phyloP scores from a whole-genome alignment of 2,888 invertebrate genomes.

The Anoplius nigerrimus region DNA sequence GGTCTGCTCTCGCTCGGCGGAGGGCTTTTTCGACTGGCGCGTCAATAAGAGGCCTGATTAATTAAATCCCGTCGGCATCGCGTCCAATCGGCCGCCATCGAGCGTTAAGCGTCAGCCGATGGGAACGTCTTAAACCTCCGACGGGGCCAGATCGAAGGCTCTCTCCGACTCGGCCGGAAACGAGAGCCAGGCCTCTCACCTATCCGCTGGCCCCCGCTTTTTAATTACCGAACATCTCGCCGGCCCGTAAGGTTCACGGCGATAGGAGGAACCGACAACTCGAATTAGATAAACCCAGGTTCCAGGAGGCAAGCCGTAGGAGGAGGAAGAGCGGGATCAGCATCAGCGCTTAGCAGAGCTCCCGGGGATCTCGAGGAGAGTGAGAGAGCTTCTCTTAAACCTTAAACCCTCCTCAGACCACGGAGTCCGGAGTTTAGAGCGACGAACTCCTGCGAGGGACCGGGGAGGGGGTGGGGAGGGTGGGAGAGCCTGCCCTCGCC shows the following conservation, averaged over 20 bases:
- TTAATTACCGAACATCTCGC: too few species aligned
- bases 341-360: conserved; percentile 69
- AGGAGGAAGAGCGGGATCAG: conserved; percentile 69
- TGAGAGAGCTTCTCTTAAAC: conserved; percentile 68
- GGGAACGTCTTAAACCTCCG: too few species aligned
- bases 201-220: too few species aligned
- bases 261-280: conserved; percentile 66
- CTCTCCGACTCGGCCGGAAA: too few species aligned
- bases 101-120: not conserved
- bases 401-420: conserved; percentile 72
- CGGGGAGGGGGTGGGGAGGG: conserved; percentile 47
- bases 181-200: too few species aligned
- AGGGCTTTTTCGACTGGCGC: conserved; percentile 19
- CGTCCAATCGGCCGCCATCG: conserved; percentile 6
- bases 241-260: conserved; percentile 29
- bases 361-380: conserved; percentile 64
- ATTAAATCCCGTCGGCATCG: conserved; percentile 16
- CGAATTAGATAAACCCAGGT: conserved; percentile 73
- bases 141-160: too few species aligned
- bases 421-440: conserved; percentile 69
- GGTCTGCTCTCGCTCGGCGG: not conserved
- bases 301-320: conserved; percentile 54
- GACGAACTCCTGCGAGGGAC: conserved; percentile 59
- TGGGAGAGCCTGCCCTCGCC: conserved; percentile 49
- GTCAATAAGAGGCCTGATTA: conserved; percentile 33